Conservation (phyloP, 1,140 invertebrate genomes). For the Amyelois transitella region DNA sequence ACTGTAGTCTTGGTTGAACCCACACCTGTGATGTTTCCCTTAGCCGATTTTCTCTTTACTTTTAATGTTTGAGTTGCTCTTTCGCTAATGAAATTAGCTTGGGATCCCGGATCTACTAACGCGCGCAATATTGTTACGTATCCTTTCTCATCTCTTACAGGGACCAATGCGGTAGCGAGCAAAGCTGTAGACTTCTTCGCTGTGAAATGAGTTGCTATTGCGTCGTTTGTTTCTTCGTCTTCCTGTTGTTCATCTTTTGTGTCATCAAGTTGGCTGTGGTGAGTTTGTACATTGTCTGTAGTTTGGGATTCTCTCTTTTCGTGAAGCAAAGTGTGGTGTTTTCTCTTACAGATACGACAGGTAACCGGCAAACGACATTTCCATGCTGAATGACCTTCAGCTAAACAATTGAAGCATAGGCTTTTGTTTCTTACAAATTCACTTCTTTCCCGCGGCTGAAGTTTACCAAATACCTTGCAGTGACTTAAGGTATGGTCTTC, state of each 20-base stretch:
- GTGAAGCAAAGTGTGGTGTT: no score
- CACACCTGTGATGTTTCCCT: constrained; percentile 7
- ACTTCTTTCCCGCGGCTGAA: no score
- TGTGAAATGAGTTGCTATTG: constrained; percentile 4
- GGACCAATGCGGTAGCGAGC: constrained; percentile 22
- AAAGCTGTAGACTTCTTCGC: constrained; percentile 7
- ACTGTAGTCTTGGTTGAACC: constrained; percentile 3
- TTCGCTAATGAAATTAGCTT: constrained; percentile 23
- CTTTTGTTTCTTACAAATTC: no score
- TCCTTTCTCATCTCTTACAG: constrained; percentile 8
- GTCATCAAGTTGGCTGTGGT: neutral
- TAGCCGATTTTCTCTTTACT: constrained; percentile 13
- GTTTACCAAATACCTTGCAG: no score
- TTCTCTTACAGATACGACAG: no score
- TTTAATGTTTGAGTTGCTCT: constrained; percentile 16
- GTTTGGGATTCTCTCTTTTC: no score
- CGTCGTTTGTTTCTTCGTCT: neutral
- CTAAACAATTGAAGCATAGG: no score
- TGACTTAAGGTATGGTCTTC: no score
- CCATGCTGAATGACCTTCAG: no score
- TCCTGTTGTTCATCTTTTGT: neutral
- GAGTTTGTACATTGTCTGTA: no score
- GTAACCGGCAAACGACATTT: no score
- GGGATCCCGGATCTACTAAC: constrained; percentile 22
- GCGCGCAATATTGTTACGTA: constrained; percentile 12